Percentiles rank a stretch among this genome's conserved stretches.
Conservation (phyloP, 2,888 invertebrate species). For the Acanthacorydalis orientalis region DNA sequence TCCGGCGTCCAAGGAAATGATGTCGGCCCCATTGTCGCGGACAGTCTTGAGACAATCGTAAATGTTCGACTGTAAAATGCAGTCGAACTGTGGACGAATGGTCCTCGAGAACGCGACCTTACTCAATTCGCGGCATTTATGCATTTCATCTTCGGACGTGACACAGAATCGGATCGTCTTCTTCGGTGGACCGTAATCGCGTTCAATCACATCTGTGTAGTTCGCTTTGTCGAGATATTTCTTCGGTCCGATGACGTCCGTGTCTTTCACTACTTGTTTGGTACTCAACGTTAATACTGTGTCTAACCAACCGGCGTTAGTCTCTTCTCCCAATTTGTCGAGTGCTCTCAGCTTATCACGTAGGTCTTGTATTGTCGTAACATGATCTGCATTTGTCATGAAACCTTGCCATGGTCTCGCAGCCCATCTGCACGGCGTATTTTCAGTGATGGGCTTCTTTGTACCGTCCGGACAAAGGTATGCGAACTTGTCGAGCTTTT, state of each 20-base stretch:
- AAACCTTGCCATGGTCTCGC: conserved; percentile 74
- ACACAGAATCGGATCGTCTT: conserved; percentile 52
- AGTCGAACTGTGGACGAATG: conserved; percentile 64
- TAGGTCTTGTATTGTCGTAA: conserved; percentile 32
- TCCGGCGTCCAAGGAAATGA: conserved; percentile 50
- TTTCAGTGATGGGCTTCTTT: conserved; percentile 44
- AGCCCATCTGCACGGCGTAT: conserved; percentile 61
- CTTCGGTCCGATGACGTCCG: conserved; percentile 40
- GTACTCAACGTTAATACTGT: conserved; percentile 39
- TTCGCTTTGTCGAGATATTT: conserved; percentile 45
- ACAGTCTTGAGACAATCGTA: conserved; percentile 50
- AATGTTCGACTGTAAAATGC: conserved; percentile 44
- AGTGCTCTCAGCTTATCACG: conserved; percentile 37
- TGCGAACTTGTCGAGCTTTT: conserved; percentile 48
- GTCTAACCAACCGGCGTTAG: conserved; percentile 27
- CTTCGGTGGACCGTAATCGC: conserved; percentile 53
- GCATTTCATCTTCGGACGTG: conserved; percentile 41
- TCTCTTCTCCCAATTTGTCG: conserved; percentile 25
- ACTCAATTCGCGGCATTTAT: conserved; percentile 57
- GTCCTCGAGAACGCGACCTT: conserved; percentile 60
- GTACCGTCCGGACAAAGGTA: conserved; percentile 69
- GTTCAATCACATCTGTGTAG: conserved; percentile 52
- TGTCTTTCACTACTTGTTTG: conserved; percentile 38
- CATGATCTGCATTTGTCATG: conserved; percentile 45
- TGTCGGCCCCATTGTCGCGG: conserved; percentile 49